A percentile compares a stretch with the other conserved stretches of the same genome.
phyloP scores from a whole-genome alignment of 1,140 invertebrate genomes.

The Orchesella cincta region DNA sequence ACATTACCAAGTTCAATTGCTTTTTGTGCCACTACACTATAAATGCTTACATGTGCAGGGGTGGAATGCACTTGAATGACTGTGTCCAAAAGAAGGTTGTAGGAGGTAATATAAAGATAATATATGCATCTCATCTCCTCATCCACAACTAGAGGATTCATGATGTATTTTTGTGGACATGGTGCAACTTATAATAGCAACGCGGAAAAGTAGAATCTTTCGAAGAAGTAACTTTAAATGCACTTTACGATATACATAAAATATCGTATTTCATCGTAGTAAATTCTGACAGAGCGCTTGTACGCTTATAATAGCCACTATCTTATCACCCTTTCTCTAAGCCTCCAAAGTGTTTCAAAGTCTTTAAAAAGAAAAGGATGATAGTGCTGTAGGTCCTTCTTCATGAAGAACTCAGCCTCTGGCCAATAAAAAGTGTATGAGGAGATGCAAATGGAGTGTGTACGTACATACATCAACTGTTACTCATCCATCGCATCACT shows the following conservation, averaged over 20 bases:
- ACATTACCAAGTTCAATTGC: neutral
- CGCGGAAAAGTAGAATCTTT: neutral
- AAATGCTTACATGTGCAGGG: no score
- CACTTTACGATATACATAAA: neutral
- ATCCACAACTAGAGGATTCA: neutral
- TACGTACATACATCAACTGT: no score
- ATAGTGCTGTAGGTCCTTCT: neutral
- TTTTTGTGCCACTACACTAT: no score
- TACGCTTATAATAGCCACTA: neutral
- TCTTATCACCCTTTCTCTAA: neutral
- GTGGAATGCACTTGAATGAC: no score
- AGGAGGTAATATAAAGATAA: neutral
- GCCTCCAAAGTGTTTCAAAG: no score
- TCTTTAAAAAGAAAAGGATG: neutral
- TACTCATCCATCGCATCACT: no score
- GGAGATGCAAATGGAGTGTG: no score
- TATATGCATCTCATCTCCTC: neutral
- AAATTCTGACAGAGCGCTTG: neutral
- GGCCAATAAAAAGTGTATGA: neutral
- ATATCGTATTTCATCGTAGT: neutral
- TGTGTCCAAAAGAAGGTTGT: no score
- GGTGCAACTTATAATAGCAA: neutral
- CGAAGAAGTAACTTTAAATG: neutral
- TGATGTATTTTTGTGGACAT: neutral
- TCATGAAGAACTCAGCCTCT: neutral